Percentiles rank a stretch among this genome's conserved stretches.
Evolutionary conservation across 2,888 invertebrate genomes (phyloP).

Genomic region (Listrodromus nycthemerus): DNA sequence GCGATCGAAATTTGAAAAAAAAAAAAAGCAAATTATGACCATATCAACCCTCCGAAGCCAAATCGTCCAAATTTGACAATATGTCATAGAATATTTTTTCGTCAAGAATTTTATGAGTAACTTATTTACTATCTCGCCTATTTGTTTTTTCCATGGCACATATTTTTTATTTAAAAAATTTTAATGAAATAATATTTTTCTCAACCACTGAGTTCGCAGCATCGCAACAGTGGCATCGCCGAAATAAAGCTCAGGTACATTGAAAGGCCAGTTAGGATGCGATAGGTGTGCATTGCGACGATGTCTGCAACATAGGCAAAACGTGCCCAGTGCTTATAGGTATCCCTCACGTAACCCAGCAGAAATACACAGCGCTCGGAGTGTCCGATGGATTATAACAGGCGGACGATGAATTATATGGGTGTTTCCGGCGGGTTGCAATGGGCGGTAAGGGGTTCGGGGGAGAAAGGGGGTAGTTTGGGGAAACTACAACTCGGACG

Average conservation of each 20-base stretch:
- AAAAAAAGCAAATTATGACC: no score
- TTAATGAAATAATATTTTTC: no score
- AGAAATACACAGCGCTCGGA: slow-evolving; percentile 54
- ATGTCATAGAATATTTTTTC: not conserved
- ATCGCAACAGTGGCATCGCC: not conserved
- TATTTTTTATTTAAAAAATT: not conserved
- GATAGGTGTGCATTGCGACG: slow-evolving; percentile 16
- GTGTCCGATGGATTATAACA: slow-evolving; percentile 72
- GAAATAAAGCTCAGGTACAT: not conserved
- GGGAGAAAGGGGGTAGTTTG: slow-evolving; percentile 10
- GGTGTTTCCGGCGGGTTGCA: slow-evolving; percentile 40
- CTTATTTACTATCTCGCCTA: not conserved
- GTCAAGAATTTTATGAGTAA: not conserved
- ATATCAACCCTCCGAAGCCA: not conserved
- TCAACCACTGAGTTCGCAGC: not conserved
- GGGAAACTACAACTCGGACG: slow-evolving; percentile 64
- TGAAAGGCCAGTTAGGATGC: not conserved
- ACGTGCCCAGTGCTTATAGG: slow-evolving; percentile 54
- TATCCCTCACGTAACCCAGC: slow-evolving; percentile 39
- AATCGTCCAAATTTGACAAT: not conserved
- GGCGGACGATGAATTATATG: slow-evolving; percentile 70
- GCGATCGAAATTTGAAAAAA: not conserved
- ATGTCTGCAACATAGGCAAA: slow-evolving; percentile 53
- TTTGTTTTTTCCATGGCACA: not conserved
- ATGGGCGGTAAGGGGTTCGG: not conserved